These are phyloP conservation scores for Callimorpha dominula DNA, from an alignment of 2,888 invertebrate species.

Conservation along the genomic window DNA sequence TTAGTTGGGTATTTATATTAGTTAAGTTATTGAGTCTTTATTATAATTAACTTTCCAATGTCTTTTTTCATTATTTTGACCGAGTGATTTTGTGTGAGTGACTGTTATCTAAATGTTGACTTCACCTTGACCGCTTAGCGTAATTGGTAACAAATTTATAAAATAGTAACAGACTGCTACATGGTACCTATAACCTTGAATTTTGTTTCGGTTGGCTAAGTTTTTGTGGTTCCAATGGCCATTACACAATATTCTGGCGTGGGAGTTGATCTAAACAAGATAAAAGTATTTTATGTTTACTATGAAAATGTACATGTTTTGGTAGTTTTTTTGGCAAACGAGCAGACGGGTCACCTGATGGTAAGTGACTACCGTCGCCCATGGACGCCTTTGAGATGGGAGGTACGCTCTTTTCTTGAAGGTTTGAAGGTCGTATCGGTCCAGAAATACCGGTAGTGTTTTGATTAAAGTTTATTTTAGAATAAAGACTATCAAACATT, in stretches of 20 bases:
- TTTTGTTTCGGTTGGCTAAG: conserved; percentile 34
- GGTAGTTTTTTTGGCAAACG: not conserved
- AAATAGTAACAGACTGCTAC: conserved; percentile 21
- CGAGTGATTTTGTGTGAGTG: not conserved
- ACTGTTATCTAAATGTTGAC: not conserved
- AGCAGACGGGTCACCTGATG: too few species aligned
- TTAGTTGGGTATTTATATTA: too few species aligned
- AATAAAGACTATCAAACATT: too few species aligned
- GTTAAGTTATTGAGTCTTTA: not conserved
- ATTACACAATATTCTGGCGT: conserved; percentile 39
- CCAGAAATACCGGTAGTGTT: too few species aligned
- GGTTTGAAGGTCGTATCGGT: too few species aligned
- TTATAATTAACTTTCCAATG: not conserved
- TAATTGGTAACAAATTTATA: not conserved
- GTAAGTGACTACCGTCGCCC: too few species aligned
- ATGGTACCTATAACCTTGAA: conserved; percentile 44
- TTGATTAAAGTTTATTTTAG: too few species aligned
- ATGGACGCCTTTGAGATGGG: too few species aligned
- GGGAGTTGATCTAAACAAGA: conserved; percentile 18
- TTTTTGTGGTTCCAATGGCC: conserved; percentile 43
- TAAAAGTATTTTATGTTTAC: not conserved
- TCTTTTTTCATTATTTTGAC: not conserved
- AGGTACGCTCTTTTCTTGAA: too few species aligned
- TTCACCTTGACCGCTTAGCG: not conserved
- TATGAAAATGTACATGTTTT: not conserved